Evolutionary conservation across 2,797 vertebrate species (phyloP).

Genomic region (Acanthurus lineatus): DNA sequence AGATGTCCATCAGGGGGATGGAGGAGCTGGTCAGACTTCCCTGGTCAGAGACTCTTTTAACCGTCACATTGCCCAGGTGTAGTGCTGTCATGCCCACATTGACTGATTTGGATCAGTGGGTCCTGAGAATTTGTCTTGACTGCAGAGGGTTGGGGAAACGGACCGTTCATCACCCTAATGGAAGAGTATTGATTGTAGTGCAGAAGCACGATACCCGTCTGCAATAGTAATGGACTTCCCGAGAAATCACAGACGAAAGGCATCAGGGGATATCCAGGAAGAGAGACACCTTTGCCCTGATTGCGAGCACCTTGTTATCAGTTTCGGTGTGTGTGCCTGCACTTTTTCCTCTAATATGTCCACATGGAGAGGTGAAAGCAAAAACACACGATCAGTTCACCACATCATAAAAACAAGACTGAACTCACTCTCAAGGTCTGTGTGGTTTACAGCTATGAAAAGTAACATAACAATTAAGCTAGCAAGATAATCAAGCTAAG

Average conservation of each 20-base stretch:
- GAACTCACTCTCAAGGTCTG: background rate
- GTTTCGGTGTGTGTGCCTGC: constrained; percentile 24
- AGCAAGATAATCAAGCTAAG: background rate
- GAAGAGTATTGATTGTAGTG: constrained; percentile 85
- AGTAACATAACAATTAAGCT: background rate
- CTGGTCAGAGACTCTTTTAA: constrained; percentile 50
- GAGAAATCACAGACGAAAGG: constrained; percentile 78
- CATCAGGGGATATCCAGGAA: constrained; percentile 61
- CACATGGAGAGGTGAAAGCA: constrained; percentile 14
- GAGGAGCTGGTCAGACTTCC: constrained; percentile 28
- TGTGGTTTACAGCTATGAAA: background rate
- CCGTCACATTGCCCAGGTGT: constrained; percentile 51
- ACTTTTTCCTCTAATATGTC: constrained; percentile 16
- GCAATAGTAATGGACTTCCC: constrained; percentile 85
- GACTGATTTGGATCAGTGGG: constrained; percentile 79
- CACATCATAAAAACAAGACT: background rate
- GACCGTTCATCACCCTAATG: constrained; percentile 87
- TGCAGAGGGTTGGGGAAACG: constrained; percentile 78
- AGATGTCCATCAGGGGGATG: constrained; percentile 3
- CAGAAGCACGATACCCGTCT: constrained; percentile 73
- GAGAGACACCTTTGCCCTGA: constrained; percentile 48
- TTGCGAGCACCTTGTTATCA: constrained; percentile 58
- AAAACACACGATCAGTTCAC: constrained; percentile 4
- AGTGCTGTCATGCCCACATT: constrained; percentile 67
- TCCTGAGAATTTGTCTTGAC: constrained; percentile 79